Evolutionary conservation across 2,888 invertebrate genomes (phyloP).

Genomic region (Stictocephala bisonia): DNA sequence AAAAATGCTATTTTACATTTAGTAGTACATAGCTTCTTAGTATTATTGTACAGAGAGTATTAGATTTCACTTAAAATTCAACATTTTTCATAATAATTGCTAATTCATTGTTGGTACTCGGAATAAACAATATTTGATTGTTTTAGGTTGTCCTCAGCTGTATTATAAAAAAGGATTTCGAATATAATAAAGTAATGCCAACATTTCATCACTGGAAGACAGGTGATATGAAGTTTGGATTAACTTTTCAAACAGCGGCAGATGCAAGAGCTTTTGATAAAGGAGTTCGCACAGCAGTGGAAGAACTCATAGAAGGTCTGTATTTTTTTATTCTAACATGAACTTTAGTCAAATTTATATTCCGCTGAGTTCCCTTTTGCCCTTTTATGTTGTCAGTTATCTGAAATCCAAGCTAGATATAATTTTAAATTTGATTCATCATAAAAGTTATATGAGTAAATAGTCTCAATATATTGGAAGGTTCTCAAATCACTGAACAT

Average conservation of each 20-base stretch:
- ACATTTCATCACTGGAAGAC: constrained; percentile 99
- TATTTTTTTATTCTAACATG: no score
- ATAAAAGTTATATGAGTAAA: no score
- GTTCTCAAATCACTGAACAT: no score
- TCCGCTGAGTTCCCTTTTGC: no score
- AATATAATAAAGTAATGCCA: constrained; percentile 98
- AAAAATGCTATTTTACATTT: no score
- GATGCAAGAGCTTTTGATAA: constrained; percentile 95
- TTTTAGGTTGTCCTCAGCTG: constrained; percentile 91
- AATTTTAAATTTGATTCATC: no score
- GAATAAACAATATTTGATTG: constrained; percentile 37
- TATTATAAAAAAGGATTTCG: constrained; percentile 94
- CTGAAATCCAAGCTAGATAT: no score
- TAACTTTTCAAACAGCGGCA: constrained; percentile 96
- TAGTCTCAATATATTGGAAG: no score
- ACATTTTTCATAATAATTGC: background rate
- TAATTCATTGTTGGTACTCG: background rate
- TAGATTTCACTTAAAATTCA: background rate
- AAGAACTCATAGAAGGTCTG: constrained; percentile 92
- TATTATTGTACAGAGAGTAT: background rate
- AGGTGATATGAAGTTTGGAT: constrained; percentile 93
- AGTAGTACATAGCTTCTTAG: no score
- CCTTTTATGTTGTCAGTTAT: no score
- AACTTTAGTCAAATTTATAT: no score
- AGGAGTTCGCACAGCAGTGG: constrained; percentile 88